A percentile compares a stretch with the other conserved stretches of the same genome.
phyloP scores from a whole-genome alignment of 92 coral and sea anemone genomes.

The Heliopora coerulea region DNA sequence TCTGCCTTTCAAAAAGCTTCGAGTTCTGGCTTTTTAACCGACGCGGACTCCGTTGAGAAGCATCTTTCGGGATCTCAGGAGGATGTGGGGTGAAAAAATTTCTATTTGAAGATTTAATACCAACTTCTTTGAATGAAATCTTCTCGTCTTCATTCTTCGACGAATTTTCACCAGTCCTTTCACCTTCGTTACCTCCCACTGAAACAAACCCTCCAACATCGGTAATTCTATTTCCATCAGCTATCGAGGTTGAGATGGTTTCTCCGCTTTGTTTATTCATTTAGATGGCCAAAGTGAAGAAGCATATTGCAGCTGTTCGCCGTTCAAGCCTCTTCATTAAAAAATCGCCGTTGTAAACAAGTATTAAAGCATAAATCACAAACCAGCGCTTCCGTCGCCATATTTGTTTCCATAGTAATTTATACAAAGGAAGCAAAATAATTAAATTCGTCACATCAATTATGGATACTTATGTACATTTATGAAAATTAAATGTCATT shows the following conservation, averaged over 20 bases:
- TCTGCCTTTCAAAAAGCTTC: background rate
- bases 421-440: slow-evolving; percentile 12
- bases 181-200: too few relatives aligned
- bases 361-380: too few relatives aligned
- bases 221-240: background rate
- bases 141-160: background rate
- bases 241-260: background rate
- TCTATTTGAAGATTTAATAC: background rate
- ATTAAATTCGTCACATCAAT: background rate
- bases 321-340: slow-evolving; percentile 9
- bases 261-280: background rate
- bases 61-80: slow-evolving; percentile 9
- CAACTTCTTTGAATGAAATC: background rate
- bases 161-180: background rate
- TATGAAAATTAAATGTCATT: too few relatives aligned
- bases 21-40: background rate
- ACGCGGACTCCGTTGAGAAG: background rate
- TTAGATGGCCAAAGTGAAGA: background rate
- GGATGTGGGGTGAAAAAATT: slow-evolving; percentile 29
- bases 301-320: background rate
- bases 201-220: too few relatives aligned
- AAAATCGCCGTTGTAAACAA: background rate
- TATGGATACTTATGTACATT: too few relatives aligned
- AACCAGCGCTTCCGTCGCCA: slow-evolving; percentile 18
- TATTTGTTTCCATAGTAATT: slow-evolving; percentile 42